Evolutionary conservation across 2,888 invertebrate genomes (phyloP).

Genomic region (Cistogaster globosa): DNA sequence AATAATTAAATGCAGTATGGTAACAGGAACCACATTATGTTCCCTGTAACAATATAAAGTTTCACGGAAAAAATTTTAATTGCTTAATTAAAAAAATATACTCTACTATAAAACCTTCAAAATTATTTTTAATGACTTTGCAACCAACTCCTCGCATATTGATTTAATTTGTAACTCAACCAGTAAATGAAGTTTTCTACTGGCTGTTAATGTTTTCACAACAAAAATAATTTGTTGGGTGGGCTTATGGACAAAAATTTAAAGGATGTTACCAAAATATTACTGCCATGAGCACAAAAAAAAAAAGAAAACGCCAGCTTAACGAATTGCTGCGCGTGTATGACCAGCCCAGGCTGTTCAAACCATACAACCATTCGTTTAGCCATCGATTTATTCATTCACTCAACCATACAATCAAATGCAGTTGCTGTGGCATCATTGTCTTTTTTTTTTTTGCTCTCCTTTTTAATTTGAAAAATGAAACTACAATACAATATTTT

Average conservation of each 20-base stretch:
- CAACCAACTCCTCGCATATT: conserved; percentile 14
- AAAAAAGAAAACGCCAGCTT: conserved; percentile 31
- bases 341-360: conserved; percentile 36
- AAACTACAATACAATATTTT: conserved; percentile 35
- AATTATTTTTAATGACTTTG: not conserved
- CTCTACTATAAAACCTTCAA: too few species aligned
- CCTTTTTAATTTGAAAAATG: not conserved
- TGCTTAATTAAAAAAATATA: too few species aligned
- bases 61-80: too few species aligned
- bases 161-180: not conserved
- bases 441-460: not conserved
- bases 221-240: conserved; percentile 53
- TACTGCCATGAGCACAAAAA: not conserved
- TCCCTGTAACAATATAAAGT: too few species aligned
- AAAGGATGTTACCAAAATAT: conserved; percentile 13
- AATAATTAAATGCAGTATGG: too few species aligned
- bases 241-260: conserved; percentile 15
- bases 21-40: too few species aligned
- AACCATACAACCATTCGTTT: not conserved
- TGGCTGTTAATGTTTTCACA: conserved; percentile 53
- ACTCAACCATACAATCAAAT: conserved; percentile 55
- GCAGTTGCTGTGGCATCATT: conserved; percentile 23
- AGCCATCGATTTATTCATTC: conserved; percentile 24
- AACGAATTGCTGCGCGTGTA: conserved; percentile 65
- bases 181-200: conserved; percentile 1